phyloP scores from a whole-genome alignment of 2,797 vertebrate genomes.

The Octomys mimax region DNA sequence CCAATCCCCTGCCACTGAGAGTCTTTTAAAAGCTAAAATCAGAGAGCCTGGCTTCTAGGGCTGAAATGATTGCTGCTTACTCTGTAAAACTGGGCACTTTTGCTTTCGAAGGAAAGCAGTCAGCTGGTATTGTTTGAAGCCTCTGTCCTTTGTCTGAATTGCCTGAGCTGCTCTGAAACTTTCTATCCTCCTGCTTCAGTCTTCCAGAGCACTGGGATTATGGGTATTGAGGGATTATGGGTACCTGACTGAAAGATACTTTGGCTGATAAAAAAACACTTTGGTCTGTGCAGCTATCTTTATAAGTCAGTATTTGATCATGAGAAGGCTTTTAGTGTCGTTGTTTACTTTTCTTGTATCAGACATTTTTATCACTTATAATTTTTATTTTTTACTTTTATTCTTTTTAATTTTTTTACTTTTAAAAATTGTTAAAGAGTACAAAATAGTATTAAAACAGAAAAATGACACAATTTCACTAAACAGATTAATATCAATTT shows the following conservation, averaged over 20 bases:
- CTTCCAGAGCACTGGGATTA: neutral
- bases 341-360: neutral
- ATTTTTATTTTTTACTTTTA: too few species aligned
- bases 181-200: neutral
- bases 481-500: too few species aligned
- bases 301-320: neutral
- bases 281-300: neutral
- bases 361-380: neutral
- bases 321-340: neutral
- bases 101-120: neutral
- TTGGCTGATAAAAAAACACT: neutral
- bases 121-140: neutral
- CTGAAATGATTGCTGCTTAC: neutral
- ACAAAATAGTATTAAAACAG: too few species aligned
- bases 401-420: too few species aligned
- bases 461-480: too few species aligned
- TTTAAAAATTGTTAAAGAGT: too few species aligned
- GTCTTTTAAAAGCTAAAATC: neutral
- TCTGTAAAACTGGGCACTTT: neutral
- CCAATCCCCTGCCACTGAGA: neutral
- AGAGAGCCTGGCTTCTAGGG: neutral
- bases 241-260: neutral
- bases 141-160: neutral
- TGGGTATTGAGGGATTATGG: neutral
- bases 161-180: neutral